Percentiles rank a stretch among this genome's conserved stretches.
Conservation (phyloP, 2,113 vertebrate genomes). For the Centrocercus urophasianus region DNA sequence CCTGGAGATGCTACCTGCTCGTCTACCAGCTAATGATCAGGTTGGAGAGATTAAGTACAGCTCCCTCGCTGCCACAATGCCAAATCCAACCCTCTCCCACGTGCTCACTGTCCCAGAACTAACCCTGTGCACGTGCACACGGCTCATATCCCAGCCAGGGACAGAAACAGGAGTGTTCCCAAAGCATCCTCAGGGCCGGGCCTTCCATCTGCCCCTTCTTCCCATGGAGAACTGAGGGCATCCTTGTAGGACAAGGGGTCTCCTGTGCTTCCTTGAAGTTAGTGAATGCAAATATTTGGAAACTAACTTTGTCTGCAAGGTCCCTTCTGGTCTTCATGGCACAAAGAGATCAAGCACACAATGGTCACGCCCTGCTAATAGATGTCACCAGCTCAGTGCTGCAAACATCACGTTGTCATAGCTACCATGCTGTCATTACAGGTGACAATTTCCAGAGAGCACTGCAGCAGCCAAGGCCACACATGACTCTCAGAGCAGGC, state of each 20-base stretch:
- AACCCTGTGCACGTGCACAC: rapidly evolving
- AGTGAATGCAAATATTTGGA: background rate
- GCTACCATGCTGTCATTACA: background rate
- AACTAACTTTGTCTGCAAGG: background rate
- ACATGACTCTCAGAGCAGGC: rapidly evolving
- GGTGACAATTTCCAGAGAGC: background rate
- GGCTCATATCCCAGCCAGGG: background rate
- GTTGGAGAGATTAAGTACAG: background rate
- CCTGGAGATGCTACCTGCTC: background rate
- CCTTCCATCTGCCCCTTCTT: background rate
- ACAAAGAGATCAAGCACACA: background rate
- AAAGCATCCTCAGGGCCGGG: background rate
- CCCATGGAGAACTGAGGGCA: background rate
- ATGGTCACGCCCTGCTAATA: background rate
- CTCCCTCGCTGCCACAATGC: background rate
- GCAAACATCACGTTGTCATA: background rate
- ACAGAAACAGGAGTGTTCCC: background rate
- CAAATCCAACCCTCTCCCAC: rapidly evolving
- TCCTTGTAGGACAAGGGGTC: background rate
- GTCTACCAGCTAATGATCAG: background rate
- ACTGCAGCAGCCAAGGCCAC: background rate
- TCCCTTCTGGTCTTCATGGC: background rate
- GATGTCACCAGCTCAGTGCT: background rate
- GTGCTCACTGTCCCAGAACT: background rate
- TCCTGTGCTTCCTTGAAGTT: background rate